Base-by-base conservation (phyloP, 2,113 vertebrate species). In the Hiodon tergisus region DNA sequence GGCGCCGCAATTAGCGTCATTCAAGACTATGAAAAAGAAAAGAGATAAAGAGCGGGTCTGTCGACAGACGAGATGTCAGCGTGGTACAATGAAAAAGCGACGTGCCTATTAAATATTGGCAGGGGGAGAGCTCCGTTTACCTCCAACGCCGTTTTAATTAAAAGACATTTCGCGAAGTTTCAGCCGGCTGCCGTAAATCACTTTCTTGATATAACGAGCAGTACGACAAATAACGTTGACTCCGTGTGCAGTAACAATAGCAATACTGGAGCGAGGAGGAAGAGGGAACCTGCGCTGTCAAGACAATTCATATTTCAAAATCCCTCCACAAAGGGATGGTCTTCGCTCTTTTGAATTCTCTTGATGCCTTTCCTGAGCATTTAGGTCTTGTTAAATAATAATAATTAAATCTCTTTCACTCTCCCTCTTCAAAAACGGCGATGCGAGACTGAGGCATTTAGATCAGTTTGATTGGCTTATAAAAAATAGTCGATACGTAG, bases 321-420 rank as follows among this genome's bases (percentile, higher is more conserved):
- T 14, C 59, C 16, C 14, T 9, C 50, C 31, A 68, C 62, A 67
- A 75, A 72, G 53, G 47, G 62, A 31, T 31, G 31, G 55, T 65
- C 51, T 66, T 66, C 50, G 17, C 57, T 74, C 69, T 71, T 61
- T 70, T 78, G 7, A 74, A 68, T 70, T 74, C 50, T 62, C 65
- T 11, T 74, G 55, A 61, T 60, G 51, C 11, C 31, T 70, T 57
- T 68, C 61, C 47, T 52, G 61, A 72, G 69, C 69, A 47, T 46
- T 65, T 71, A 61, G 53, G 67, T 63, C 50, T 72, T 72, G 51
- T 68, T 72, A 71, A 76, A 74, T 53, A 6, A 17, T 71, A 54
- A 76, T 70, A 76, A 76, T 71, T 65, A 3, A 71, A 47, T 55
- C 7, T 71, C 31, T 51, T 47, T 58, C 8, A 70, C 47, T 62